A percentile compares a stretch with the other conserved stretches of the same genome.
These are phyloP conservation scores for Habropoda laboriosa DNA, from an alignment of 1,140 invertebrate genomes.

Conservation along the genomic window DNA sequence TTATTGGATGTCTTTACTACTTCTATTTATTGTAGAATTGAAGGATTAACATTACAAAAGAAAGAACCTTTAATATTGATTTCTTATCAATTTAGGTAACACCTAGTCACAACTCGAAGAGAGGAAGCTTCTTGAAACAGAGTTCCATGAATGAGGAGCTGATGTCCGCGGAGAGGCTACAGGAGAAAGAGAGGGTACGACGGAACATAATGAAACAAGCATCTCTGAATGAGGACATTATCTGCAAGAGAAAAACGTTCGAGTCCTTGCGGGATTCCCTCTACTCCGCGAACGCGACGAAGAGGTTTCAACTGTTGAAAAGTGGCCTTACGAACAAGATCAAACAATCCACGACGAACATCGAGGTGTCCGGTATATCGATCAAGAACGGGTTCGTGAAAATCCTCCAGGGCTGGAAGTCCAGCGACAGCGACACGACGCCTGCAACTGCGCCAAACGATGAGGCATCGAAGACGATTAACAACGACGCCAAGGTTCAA, in stretches of 20 bases:
- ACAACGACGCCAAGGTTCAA: constrained; percentile 54
- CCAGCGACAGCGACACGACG: constrained; percentile 81
- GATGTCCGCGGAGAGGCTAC: constrained; percentile 90
- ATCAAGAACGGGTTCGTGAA: constrained; percentile 87
- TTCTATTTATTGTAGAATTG: no score
- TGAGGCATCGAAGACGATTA: constrained; percentile 30
- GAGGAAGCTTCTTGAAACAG: constrained; percentile 89
- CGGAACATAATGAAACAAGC: constrained; percentile 94
- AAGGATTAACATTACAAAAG: no score
- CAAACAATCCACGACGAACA: constrained; percentile 89
- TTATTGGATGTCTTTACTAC: no score
- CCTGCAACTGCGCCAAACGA: constrained; percentile 19
- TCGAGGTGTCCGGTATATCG: constrained; percentile 88
- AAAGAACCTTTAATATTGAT: no score
- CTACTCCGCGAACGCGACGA: constrained; percentile 88
- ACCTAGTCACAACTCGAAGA: constrained; percentile 69
- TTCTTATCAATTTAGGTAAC: neutral
- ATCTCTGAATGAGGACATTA: constrained; percentile 92
- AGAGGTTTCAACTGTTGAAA: constrained; percentile 91
- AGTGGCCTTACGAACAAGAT: constrained; percentile 91
- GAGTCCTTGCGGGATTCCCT: constrained; percentile 88
- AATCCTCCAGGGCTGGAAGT: constrained; percentile 89
- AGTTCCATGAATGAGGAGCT: constrained; percentile 94
- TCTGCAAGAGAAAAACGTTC: constrained; percentile 87
- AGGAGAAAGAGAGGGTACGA: constrained; percentile 91